Evolutionary conservation across 23 tunicate genomes (phyloP), one percentile per base, ranked within the genome.

Genomic region (Styela clava): DNA sequence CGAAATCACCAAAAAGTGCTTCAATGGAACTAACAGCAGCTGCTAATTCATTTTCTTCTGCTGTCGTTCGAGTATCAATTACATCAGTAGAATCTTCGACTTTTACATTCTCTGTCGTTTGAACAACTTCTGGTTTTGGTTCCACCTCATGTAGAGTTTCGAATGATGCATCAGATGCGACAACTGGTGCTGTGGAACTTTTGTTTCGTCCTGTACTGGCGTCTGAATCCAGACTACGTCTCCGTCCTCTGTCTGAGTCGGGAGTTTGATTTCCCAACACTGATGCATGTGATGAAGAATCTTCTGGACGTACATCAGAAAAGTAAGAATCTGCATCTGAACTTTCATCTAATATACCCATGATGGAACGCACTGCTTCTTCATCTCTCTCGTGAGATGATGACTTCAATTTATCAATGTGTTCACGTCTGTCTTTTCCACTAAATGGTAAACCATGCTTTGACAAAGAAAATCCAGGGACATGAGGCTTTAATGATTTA

Each of bases 11-110:
- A 61, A 82, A 85, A 26, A 79, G 76, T n/a, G 68, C 79, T 72
- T 91, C 97, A 18, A 91, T 91, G 9, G 97, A 86, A 32, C 97
- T 84, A 22, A 91, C 84, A 52, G 97, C 97, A 28, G 97, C 97
- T 24, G 97, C 97, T 3, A 91, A 79, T 68, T 91, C 97, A 34
- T 69, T 85, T 34, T 86, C 91, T 64, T 91, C 97, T 3, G 91
- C 97, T 27, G 82, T 79, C 35, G 84, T 82, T 31, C 91, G 81
- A 28, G 23, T 32, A 31, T 71, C 34, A 34, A 21, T 21, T 21
- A 71, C 16, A 21, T 71, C 77, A 5, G 24, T 3, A 0, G 87
- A 84, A 31, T 88, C 94, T 7, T 34, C 64, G 16, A 44, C 69
- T 2, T 68, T 27, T 3, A 34, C 34, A 31, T 81, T 81, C 3